Percentiles rank a stretch among this genome's conserved stretches.
These are phyloP conservation scores for Scotopteryx bipunctaria DNA, from an alignment of 2,888 invertebrate genomes.

Conservation along the genomic window DNA sequence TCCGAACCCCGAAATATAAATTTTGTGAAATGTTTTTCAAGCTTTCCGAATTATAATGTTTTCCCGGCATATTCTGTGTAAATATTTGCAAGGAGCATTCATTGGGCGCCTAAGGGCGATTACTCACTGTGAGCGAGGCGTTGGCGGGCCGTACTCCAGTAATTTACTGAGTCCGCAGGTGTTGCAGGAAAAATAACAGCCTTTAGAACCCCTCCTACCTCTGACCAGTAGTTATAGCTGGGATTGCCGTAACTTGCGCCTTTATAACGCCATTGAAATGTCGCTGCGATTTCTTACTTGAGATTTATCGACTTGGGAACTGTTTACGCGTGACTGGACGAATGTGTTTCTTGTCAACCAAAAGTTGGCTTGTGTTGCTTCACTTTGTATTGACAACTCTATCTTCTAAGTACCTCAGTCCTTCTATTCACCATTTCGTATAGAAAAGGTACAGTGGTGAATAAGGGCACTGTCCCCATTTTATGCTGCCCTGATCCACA, in stretches of 20 bases:
- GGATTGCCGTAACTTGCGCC: slow-evolving; percentile 43
- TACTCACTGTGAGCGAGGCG: slow-evolving; percentile 39
- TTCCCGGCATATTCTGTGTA: slow-evolving; percentile 43
- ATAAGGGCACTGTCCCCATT: slow-evolving; percentile 1
- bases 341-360: background rate
- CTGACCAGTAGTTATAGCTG: slow-evolving; percentile 41
- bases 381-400: background rate
- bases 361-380: background rate
- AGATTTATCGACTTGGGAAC: slow-evolving; percentile 28
- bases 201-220: slow-evolving; percentile 31
- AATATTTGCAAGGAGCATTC: slow-evolving; percentile 49
- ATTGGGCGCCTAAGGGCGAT: slow-evolving; percentile 43
- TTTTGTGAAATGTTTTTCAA: slow-evolving; percentile 7
- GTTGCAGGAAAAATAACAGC: slow-evolving; percentile 53
- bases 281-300: slow-evolving; percentile 33
- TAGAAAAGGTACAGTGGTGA: background rate
- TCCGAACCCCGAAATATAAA: slow-evolving; percentile 1
- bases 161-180: slow-evolving; percentile 59
- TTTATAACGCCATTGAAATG: slow-evolving; percentile 40
- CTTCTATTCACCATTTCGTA: too few species aligned
- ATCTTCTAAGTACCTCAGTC: too few species aligned
- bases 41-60: slow-evolving; percentile 33
- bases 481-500: slow-evolving; percentile 8
- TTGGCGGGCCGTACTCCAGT: slow-evolving; percentile 38
- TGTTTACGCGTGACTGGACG: background rate